Conservation (phyloP, 2,888 invertebrate species). For the Eupithecia tripunctaria region DNA sequence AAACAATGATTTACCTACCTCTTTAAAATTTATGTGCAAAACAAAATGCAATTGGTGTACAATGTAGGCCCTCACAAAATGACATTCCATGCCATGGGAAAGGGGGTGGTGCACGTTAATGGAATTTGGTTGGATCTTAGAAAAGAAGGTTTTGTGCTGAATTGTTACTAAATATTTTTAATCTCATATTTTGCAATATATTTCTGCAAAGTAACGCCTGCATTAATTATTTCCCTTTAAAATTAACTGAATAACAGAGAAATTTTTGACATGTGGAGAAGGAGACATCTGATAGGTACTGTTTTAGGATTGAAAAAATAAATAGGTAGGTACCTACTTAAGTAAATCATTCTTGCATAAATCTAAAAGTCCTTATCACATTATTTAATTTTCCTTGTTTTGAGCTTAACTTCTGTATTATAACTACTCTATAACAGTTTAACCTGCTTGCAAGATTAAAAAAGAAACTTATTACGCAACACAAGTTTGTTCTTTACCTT, state of each 20-base stretch:
- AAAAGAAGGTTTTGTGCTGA: no score
- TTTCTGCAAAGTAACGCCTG: neutral
- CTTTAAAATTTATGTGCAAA: neutral
- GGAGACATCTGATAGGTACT: neutral
- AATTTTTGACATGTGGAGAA: neutral
- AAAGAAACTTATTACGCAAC: no score
- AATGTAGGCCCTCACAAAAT: no score
- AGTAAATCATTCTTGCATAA: neutral
- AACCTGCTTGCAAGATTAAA: neutral
- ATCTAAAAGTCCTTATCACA: neutral
- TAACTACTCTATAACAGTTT: neutral
- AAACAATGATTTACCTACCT: neutral
- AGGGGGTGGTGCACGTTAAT: no score
- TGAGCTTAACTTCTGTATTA: neutral
- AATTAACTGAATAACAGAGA: neutral
- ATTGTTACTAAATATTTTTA: neutral
- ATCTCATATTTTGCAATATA: neutral
- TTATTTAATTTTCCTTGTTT: neutral
- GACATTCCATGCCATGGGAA: no score
- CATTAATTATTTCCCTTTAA: neutral
- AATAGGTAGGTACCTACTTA: neutral
- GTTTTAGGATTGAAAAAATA: neutral
- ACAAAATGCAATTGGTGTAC: no score
- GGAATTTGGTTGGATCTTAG: no score
- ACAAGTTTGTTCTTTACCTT: neutral